Conservation (phyloP, 2,797 vertebrate species). For the Crenichthys baileyi region DNA sequence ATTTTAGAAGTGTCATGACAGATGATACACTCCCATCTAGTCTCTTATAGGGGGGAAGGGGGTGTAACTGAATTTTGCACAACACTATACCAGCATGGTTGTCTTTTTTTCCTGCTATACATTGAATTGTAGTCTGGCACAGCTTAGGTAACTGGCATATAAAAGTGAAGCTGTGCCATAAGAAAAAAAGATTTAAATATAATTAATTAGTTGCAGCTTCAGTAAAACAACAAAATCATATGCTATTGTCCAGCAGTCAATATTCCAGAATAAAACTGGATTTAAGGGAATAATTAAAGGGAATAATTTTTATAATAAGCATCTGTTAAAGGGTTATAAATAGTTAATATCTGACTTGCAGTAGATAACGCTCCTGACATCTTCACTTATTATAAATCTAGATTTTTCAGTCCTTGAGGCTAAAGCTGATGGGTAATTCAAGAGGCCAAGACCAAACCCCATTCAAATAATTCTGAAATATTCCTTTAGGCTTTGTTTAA, state of each 20-base stretch:
- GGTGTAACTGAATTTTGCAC: conserved; percentile 5
- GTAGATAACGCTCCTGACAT: not conserved
- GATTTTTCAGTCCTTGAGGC: not conserved
- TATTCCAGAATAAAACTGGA: conserved; percentile 39
- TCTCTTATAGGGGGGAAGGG: conserved; percentile 18
- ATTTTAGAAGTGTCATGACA: conserved; percentile 19
- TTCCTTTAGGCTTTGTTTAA: not conserved
- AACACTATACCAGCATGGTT: conserved; percentile 18
- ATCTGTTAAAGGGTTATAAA: not conserved
- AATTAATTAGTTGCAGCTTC: conserved; percentile 47
- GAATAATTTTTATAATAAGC: not conserved
- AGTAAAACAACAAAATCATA: conserved; percentile 56
- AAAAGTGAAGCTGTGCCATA: conserved; percentile 47
- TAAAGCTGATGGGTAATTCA: not conserved
- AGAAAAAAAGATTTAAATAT: conserved; percentile 46
- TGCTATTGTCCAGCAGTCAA: conserved; percentile 26
- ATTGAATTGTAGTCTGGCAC: conserved; percentile 57
- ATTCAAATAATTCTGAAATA: not conserved
- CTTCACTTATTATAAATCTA: not conserved
- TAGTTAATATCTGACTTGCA: not conserved
- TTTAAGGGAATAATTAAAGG: not conserved
- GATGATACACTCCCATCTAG: conserved; percentile 40
- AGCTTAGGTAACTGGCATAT: conserved; percentile 53
- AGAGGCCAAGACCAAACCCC: not conserved
- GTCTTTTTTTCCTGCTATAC: conserved; percentile 37